phyloP scores from a whole-genome alignment of 1,140 invertebrate species.

The Gonatopus flavifemur region DNA sequence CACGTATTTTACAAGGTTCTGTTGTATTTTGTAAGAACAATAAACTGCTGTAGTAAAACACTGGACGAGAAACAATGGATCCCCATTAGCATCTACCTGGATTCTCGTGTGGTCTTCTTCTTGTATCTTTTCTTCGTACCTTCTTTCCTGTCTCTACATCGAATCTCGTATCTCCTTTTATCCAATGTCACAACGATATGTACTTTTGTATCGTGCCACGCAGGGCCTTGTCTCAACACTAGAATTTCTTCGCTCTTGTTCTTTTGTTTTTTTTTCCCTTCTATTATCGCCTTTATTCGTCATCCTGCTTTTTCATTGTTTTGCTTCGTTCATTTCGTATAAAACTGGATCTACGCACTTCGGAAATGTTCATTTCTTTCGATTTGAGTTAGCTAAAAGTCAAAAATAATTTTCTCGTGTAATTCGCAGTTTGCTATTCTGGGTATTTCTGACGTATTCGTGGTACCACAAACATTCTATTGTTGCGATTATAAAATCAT shows the following conservation, averaged over 20 bases:
- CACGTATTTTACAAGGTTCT: no score
- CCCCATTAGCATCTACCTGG: conserved; percentile 41
- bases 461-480: no score
- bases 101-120: conserved; percentile 11
- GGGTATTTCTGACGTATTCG: not conserved
- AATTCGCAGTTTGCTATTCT: not conserved
- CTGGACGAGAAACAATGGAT: conserved; percentile 36
- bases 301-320: conserved; percentile 7
- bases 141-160: not conserved
- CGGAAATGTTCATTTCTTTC: no score
- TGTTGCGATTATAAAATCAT: no score
- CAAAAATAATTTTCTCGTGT: no score
- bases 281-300: conserved; percentile 15
- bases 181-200: not conserved
- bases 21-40: conserved; percentile 33
- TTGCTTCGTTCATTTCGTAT: conserved; percentile 13
- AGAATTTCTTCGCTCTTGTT: not conserved
- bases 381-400: no score
- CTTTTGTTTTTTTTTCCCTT: conserved; percentile 11
- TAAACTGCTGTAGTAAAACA: conserved; percentile 26
- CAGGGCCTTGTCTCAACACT: no score
- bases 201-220: no score
- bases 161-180: not conserved
- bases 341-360: no score
- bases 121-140: conserved; percentile 4